phyloP scores from a whole-genome alignment of 2,113 vertebrate genomes.

The Notothenia rossii region DNA sequence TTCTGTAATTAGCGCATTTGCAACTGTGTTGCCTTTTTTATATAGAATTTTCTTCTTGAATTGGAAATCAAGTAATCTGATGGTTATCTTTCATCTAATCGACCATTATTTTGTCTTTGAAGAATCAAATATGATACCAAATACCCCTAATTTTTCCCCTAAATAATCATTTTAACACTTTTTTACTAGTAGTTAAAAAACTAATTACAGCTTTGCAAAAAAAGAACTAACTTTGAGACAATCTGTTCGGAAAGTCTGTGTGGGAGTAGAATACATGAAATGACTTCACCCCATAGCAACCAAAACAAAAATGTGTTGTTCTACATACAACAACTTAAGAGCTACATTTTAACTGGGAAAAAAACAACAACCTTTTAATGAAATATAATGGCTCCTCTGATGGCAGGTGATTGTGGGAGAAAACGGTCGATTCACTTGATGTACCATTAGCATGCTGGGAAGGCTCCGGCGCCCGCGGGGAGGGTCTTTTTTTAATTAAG shows the following conservation, averaged over 20 bases:
- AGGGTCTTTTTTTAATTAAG: constrained; percentile 61
- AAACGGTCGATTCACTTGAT: constrained; percentile 40
- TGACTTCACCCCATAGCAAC: neutral
- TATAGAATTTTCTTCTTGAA: too few relatives aligned
- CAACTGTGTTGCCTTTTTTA: neutral
- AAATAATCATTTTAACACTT: neutral
- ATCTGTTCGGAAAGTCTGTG: neutral
- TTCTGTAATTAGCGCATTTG: neutral
- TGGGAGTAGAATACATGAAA: constrained; percentile 3
- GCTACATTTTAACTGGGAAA: neutral
- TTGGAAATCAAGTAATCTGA: neutral
- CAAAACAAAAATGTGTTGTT: constrained; percentile 15
- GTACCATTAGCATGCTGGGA: constrained; percentile 36
- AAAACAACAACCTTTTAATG: constrained; percentile 29
- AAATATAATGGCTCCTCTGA: constrained; percentile 33
- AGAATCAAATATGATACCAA: neutral
- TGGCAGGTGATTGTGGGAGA: constrained; percentile 34
- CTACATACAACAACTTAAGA: constrained; percentile 18
- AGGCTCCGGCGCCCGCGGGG: constrained; percentile 32
- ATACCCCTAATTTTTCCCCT: too few relatives aligned
- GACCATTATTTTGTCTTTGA: neutral
- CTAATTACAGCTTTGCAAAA: neutral
- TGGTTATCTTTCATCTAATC: neutral
- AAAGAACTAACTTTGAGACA: neutral
- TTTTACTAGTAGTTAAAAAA: neutral